Conservation (phyloP, 2,888 invertebrate species). For the Caenorhabditis sp. region DNA sequence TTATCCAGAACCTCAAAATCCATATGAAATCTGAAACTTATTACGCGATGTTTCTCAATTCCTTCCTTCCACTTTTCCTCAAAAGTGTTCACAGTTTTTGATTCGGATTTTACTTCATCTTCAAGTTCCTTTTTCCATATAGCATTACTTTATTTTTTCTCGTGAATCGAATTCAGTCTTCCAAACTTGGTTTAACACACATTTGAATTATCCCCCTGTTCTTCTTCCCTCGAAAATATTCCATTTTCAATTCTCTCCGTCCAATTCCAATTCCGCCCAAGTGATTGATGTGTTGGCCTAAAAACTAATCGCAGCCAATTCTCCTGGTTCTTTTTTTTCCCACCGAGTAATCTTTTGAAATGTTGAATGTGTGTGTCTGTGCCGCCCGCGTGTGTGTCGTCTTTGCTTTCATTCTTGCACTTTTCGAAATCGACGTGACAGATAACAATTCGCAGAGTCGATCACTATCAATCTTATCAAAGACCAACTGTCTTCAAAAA, state of each 20-base stretch:
- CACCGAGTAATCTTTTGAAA: conserved; percentile 29
- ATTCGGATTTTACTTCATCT: too few species aligned
- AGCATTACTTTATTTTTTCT: too few species aligned
- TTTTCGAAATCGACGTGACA: conserved; percentile 31
- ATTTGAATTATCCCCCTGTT: neutral
- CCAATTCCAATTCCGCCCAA: neutral
- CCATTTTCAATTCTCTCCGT: neutral
- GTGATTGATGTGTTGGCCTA: conserved; percentile 1
- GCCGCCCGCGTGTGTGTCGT: neutral
- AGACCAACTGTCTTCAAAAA: conserved; percentile 8
- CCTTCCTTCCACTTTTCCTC: neutral
- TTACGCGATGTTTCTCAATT: too few species aligned
- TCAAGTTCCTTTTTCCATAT: too few species aligned
- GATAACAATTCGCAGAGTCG: conserved; percentile 17
- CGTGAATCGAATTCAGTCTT: too few species aligned
- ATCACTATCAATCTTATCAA: conserved; percentile 29
- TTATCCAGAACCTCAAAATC: neutral
- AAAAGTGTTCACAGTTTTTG: neutral
- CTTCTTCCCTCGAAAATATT: neutral
- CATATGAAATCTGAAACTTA: neutral
- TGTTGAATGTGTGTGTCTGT: neutral
- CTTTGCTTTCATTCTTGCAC: conserved; percentile 22
- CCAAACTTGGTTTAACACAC: conserved; percentile 1
- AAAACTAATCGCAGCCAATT: conserved; percentile 21
- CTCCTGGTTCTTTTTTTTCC: neutral